phyloP scores from a whole-genome alignment of 2,888 invertebrate genomes.

The Luperina nickerlii region DNA sequence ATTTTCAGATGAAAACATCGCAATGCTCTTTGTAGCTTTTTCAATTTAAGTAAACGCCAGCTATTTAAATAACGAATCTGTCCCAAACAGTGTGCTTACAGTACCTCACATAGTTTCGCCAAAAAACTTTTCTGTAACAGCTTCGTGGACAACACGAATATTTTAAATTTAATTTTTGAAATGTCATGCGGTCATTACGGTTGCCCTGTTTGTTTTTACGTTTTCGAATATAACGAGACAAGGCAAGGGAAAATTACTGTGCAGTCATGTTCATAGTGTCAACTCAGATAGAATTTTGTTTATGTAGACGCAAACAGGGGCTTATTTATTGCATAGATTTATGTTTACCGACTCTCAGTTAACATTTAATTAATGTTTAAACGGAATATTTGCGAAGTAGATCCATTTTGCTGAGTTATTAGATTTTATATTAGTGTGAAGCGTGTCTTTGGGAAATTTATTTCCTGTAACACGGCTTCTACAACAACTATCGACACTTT shows the following conservation, averaged over 20 bases:
- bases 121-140: conserved; percentile 11
- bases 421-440: conserved; percentile 21
- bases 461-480: background rate
- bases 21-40: background rate
- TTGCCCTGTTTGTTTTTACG: conserved; percentile 49
- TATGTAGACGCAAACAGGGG: conserved; percentile 60
- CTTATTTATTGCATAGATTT: conserved; percentile 44
- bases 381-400: conserved; percentile 20
- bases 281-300: conserved; percentile 65
- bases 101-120: conserved; percentile 7
- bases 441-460: background rate
- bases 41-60: background rate
- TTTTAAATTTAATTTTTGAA: conserved; percentile 24
- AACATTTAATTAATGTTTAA: conserved; percentile 33
- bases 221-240: conserved; percentile 44
- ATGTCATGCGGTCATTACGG: conserved; percentile 24
- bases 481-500: background rate
- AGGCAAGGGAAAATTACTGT: conserved; percentile 67
- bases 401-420: conserved; percentile 16
- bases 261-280: conserved; percentile 57
- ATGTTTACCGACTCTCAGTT: conserved; percentile 24
- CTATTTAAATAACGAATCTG: background rate
- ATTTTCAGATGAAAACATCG: too few species aligned
- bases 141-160: conserved; percentile 8
- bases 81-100: background rate